Base-by-base conservation (phyloP, 2,797 vertebrate species). In the Ctenosaura bakeri region DNA sequence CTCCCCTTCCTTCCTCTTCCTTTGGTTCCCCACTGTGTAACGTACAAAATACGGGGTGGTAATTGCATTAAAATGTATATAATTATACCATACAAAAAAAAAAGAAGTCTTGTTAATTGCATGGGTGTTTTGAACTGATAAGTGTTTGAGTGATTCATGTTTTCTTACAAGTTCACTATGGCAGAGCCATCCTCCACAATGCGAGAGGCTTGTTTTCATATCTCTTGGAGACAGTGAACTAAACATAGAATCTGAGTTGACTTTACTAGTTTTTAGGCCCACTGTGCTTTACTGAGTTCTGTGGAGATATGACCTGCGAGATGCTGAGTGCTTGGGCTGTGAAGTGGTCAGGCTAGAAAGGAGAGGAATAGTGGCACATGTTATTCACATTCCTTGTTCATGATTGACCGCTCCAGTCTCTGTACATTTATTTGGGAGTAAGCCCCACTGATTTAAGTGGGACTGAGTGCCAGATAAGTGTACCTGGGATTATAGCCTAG, bases 11-110 rank as follows among this genome's bases (percentile, higher is more conserved):
- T 94, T 87, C 93, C 89, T 92, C 85, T 95, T 96, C 89, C 91
- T 96, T 92, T 1, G 80, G 93, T 94, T 95, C 89, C 92, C 94
- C 97, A 93, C 95, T 94, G 93, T 95, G 96, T 97, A 96, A 97
- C 95, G 95, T 94, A 94, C 91, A 97, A 96, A 97, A 95, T 96
- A 95, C 83, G 96, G 94, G 92, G 93, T 96, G 90, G 16, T 97
- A 96, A 97, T 97, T 97, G 96, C 96, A 94, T 97, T 97, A 97
- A 96, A 96, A 97, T 73, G 20, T 95, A 94, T 97, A 93, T 97
- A 97, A 97, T 97, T 97, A 97, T 95, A 95, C 94, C 92, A 76
- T 88, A 96, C 1, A 92, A 95, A 94, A 88, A 92, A 46, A 91
- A 89, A 95, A 52, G 18, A 89, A 59, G 77, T 81, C 90, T 94